A percentile compares a stretch with the other conserved stretches of the same genome.
phyloP scores from a whole-genome alignment of 2,888 invertebrate genomes.

The Ennomos quercinarius region DNA sequence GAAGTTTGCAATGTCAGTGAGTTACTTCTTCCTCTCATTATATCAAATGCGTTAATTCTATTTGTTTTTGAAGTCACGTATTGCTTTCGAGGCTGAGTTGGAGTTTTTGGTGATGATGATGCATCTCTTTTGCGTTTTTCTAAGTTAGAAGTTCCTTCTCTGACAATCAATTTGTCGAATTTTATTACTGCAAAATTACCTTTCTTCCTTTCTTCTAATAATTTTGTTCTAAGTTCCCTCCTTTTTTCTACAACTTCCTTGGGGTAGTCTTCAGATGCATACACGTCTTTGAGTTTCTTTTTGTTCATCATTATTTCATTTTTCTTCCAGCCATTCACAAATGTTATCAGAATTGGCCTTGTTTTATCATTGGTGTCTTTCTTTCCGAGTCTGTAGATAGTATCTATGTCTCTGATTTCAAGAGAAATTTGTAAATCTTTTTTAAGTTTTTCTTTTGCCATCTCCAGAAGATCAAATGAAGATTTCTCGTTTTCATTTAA shows the following conservation, averaged over 20 bases:
- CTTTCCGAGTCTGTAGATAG: no score
- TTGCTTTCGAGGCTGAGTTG: no score
- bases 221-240: not conserved
- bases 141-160: not conserved
- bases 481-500: constrained; percentile 1
- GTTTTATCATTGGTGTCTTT: not conserved
- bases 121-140: constrained; percentile 1
- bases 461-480: not conserved
- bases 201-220: not conserved
- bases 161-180: not conserved
- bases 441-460: not conserved
- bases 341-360: not conserved
- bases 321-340: constrained; percentile 2
- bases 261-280: no score
- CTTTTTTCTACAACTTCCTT: not conserved
- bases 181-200: not conserved
- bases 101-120: not conserved
- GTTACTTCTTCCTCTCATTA: constrained; percentile 4
- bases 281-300: no score
- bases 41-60: no score
- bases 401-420: not conserved
- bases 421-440: not conserved
- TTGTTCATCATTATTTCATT: not conserved
- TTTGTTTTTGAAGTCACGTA: no score
- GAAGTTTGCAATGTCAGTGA: not conserved